phyloP scores from a whole-genome alignment of 2,888 invertebrate genomes.

The Matsumyia berberina region DNA sequence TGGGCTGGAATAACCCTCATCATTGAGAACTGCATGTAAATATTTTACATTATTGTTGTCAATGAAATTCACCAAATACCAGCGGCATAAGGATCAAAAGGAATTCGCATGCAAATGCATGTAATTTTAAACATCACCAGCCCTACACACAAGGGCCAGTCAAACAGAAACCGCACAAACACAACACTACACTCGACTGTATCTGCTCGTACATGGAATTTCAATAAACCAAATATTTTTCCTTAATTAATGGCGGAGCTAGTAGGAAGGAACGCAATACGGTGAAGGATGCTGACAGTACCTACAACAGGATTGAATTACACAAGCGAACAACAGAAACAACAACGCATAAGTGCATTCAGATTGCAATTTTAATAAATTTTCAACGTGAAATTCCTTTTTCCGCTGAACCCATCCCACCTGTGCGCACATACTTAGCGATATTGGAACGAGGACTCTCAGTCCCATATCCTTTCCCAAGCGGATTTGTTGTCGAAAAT shows the following conservation, averaged over 20 bases:
- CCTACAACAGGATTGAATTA: constrained; percentile 2
- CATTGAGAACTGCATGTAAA: constrained; percentile 27
- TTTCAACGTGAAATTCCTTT: constrained; percentile 43
- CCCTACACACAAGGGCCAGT: neutral
- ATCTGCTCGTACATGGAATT: constrained; percentile 28
- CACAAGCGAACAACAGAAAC: constrained; percentile 11
- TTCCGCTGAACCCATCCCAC: neutral
- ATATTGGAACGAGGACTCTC: constrained; percentile 38
- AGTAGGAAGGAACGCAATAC: constrained; percentile 36
- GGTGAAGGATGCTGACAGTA: neutral
- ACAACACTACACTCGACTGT: neutral
- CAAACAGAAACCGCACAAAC: constrained; percentile 5
- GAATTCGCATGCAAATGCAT: constrained; percentile 9
- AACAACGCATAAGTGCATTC: constrained; percentile 36
- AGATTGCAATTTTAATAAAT: constrained; percentile 68
- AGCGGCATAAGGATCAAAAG: neutral
- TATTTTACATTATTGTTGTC: constrained; percentile 40
- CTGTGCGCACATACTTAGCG: constrained; percentile 14
- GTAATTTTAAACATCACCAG: neutral
- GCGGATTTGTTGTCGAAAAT: constrained; percentile 1
- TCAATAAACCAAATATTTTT: constrained; percentile 71
- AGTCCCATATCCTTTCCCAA: constrained; percentile 4
- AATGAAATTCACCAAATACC: constrained; percentile 30
- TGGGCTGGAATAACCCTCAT: neutral
- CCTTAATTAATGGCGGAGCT: constrained; percentile 51